phyloP scores from a whole-genome alignment of 2,797 vertebrate genomes.

The Lophotriccus pileatus region DNA sequence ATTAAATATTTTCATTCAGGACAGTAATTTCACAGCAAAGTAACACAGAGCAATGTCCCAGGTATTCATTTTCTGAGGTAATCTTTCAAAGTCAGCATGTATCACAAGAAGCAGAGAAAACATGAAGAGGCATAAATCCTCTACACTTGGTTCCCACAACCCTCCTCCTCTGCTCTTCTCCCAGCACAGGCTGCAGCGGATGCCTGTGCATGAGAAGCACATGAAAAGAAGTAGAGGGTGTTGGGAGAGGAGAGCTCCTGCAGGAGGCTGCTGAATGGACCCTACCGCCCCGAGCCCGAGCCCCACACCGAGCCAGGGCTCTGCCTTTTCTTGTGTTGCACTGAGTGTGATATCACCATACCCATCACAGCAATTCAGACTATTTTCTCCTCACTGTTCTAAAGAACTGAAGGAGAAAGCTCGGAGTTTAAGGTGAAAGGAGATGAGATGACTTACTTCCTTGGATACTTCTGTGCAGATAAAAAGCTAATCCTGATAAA shows the following conservation, averaged over 20 bases:
- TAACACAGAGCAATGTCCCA: conserved; percentile 71
- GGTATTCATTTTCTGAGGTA: conserved; percentile 73
- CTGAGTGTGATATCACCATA: conserved; percentile 42
- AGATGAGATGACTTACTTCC: conserved; percentile 68
- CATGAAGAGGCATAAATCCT: conserved; percentile 56
- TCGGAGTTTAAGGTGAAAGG: conserved; percentile 68
- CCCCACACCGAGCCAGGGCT: background rate
- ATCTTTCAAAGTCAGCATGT: conserved; percentile 75
- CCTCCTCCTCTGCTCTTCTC: conserved; percentile 19
- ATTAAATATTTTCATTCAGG: conserved; percentile 80
- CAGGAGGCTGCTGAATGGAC: conserved; percentile 7
- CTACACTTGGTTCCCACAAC: conserved; percentile 16
- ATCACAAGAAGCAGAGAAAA: conserved; percentile 48
- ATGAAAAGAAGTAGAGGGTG: conserved; percentile 19
- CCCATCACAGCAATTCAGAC: conserved; percentile 40
- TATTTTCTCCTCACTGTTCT: conserved; percentile 58
- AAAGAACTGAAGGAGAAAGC: conserved; percentile 69
- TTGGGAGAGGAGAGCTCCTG: conserved; percentile 30
- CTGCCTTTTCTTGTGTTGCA: conserved; percentile 30
- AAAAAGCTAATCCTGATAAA: conserved; percentile 78
- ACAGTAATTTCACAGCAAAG: conserved; percentile 80
- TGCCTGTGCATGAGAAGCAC: conserved; percentile 13
- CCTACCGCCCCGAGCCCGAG: conserved; percentile 23
- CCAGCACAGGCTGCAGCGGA: background rate
- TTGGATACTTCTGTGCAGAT: conserved; percentile 67